A percentile compares a stretch with the other conserved stretches of the same genome.
Conservation (phyloP, 1,140 invertebrate species). For the Drosophila athabasca region DNA sequence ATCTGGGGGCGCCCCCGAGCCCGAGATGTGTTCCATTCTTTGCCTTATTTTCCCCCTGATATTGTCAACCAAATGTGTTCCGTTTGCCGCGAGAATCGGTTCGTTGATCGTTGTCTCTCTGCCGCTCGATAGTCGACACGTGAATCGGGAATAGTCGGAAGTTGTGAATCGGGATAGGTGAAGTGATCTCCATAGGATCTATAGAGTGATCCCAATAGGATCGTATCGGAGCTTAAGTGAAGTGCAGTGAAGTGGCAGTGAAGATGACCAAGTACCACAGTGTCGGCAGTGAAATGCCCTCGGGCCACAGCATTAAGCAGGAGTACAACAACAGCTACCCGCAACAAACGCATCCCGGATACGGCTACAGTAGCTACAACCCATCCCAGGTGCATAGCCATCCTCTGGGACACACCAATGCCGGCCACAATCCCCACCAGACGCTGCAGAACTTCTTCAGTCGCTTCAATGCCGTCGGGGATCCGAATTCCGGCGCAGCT, state of each 20-base stretch:
- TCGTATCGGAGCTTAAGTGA: constrained; percentile 14
- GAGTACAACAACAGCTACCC: constrained; percentile 59
- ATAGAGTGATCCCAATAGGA: not conserved
- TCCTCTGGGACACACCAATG: constrained; percentile 11
- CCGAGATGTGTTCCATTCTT: constrained; percentile 33
- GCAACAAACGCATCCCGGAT: constrained; percentile 47
- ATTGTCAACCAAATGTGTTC: constrained; percentile 78
- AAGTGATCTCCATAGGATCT: not conserved
- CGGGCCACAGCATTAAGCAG: constrained; percentile 59
- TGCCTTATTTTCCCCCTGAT: constrained; percentile 33
- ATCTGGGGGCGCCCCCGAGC: constrained; percentile 44
- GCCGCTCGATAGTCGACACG: constrained; percentile 10
- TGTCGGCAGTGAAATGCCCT: constrained; percentile 42
- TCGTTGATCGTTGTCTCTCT: constrained; percentile 26
- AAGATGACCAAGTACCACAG: constrained; percentile 76
- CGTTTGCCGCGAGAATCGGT: constrained; percentile 70
- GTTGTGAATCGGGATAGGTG: not conserved
- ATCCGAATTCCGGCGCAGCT: constrained; percentile 22
- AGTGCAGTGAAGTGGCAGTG: constrained; percentile 32
- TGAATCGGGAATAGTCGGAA: not conserved
- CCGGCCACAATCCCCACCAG: constrained; percentile 58
- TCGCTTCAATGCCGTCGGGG: constrained; percentile 80
- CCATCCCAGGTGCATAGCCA: constrained; percentile 17
- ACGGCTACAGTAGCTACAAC: constrained; percentile 31
- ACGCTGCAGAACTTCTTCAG: constrained; percentile 77